Evolutionary conservation across 1,140 invertebrate species (phyloP), one percentile per base, ranked within the genome.

Genomic region (Diprion similis): DNA sequence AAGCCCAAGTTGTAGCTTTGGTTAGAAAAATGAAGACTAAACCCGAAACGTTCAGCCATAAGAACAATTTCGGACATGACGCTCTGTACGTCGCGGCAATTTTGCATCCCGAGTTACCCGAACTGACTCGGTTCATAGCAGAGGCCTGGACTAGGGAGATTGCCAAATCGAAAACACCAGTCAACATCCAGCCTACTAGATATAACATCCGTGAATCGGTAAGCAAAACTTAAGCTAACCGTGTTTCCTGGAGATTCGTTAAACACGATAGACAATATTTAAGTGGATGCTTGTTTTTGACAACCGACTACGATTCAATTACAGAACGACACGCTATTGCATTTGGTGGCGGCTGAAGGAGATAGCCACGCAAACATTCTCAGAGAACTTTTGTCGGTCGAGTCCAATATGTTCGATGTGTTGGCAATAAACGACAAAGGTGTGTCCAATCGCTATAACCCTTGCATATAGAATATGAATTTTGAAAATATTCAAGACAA

Each of bases 11-110:
- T 6, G 24, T 37, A 37, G 24, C 24, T 37, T 37, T 37, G 24
- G 24, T 37, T 1, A 1, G 24, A 37, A 37, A 37, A 6, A 37
- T 37, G 24, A 37, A 37, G 6, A 37, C 24, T 37, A 1, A 6
- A 37, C 24, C 24, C 24, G 24, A 74, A 8, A 81, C 78, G 9
- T 66, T 86, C 4, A 74, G 80, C 8, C 74, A 65, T 9, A 75
- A 66, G 6, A 86, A 86, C 48, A 78, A 80, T 70, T 79, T 77
- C 17, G 80, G 78, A 8, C 76, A 84, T 46, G 81, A 86, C 70
- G 84, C 83, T n/a, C 78, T 86, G 7, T 86, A 85, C 37, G 66
- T 86, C 17, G 82, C 83, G 1, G 81, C 83, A 1, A 77, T 85
- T 18, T 84, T 84, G 68, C 83, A 80, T 69, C 80, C 81, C 13